A percentile compares a stretch with the other conserved stretches of the same genome.
Conservation (phyloP, 2,113 vertebrate genomes). For the Cyprinodon tularosa region DNA sequence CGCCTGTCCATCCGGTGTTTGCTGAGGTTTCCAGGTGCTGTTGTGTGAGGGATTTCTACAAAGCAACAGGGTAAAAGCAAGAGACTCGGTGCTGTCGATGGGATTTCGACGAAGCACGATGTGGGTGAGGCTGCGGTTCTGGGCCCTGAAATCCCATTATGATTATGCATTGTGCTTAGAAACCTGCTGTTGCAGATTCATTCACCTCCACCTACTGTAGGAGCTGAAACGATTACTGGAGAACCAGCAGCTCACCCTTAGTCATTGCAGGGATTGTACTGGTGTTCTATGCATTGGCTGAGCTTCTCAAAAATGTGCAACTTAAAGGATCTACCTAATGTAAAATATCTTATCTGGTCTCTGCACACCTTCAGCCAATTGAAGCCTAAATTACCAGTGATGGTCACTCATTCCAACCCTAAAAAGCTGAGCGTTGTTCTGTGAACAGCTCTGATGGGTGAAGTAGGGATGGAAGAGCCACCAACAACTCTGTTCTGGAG, state of each 20-base stretch:
- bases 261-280: conserved; percentile 45
- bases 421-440: conserved; percentile 8
- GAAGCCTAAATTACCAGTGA: conserved; percentile 35
- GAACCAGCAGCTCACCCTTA: conserved; percentile 41
- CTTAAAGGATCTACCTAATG: conserved; percentile 25
- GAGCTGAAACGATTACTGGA: conserved; percentile 54
- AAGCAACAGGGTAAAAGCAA: conserved; percentile 46
- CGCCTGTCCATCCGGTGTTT: conserved; percentile 67
- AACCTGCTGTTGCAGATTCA: conserved; percentile 67
- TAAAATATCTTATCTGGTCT: conserved; percentile 54
- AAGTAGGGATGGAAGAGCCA: not conserved
- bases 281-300: conserved; percentile 22
- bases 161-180: conserved; percentile 53
- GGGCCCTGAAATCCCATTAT: conserved; percentile 72
- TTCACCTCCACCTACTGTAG: conserved; percentile 57
- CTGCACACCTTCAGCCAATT: conserved; percentile 27
- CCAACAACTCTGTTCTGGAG: conserved; percentile 7
- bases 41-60: conserved; percentile 68
- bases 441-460: conserved; percentile 3
- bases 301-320: conserved; percentile 37
- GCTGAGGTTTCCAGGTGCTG: conserved; percentile 68
- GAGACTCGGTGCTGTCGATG: conserved; percentile 58
- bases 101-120: conserved; percentile 68
- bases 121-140: conserved; percentile 67
- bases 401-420: conserved; percentile 28